These are phyloP conservation scores for Noctua janthe DNA, from an alignment of 2,888 invertebrate species.

Conservation along the genomic window DNA sequence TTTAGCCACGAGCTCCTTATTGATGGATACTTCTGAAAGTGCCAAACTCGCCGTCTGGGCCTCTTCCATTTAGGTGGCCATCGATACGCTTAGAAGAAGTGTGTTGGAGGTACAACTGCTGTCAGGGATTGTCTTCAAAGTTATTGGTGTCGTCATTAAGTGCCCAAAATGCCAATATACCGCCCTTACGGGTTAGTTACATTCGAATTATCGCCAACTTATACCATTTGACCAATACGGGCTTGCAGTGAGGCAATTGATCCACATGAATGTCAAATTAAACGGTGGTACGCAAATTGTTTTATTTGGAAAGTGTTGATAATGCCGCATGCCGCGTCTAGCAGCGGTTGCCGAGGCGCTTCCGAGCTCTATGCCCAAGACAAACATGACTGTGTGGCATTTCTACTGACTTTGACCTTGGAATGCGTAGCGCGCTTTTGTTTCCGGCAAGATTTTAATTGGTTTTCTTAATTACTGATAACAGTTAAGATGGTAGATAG, in stretches of 20 bases:
- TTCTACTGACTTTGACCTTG: slow-evolving; percentile 21
- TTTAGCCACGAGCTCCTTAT: too few relatives aligned
- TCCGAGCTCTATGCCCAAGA: not conserved
- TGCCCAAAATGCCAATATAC: not conserved
- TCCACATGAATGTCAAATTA: not conserved
- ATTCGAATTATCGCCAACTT: not conserved
- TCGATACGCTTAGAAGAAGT: not conserved
- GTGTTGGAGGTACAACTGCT: not conserved
- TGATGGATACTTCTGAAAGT: not conserved
- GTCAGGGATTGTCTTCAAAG: not conserved
- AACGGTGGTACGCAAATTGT: not conserved
- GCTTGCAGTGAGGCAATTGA: not conserved
- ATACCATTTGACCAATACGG: not conserved
- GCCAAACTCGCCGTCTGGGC: not conserved
- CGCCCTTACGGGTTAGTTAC: not conserved
- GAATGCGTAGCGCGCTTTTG: slow-evolving; percentile 18
- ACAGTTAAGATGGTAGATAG: not conserved
- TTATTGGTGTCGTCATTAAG: not conserved
- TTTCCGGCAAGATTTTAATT: slow-evolving; percentile 40
- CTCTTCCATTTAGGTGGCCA: not conserved
- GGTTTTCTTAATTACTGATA: slow-evolving; percentile 34
- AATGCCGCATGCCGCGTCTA: not conserved
- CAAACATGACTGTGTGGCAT: not conserved
- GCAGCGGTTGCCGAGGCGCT: not conserved
- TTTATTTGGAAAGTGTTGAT: not conserved